Conservation (phyloP, 2,888 invertebrate species). For the Diadromus collaris region DNA sequence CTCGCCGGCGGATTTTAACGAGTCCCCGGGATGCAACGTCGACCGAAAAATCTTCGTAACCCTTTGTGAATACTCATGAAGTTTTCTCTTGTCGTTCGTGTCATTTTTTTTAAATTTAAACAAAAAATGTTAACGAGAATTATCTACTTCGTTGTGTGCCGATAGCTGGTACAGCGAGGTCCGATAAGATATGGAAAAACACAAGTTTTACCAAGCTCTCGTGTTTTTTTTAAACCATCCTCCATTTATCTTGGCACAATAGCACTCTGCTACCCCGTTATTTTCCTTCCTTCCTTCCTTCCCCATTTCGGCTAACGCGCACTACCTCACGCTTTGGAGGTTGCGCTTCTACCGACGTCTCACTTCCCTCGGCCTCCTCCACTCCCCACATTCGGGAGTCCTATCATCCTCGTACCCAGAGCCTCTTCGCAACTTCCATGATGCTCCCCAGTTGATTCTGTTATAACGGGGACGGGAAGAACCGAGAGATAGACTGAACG, state of each 20-base stretch:
- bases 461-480: slow-evolving; percentile 38
- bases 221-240: slow-evolving; percentile 68
- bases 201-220: background rate
- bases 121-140: slow-evolving; percentile 24
- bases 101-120: slow-evolving; percentile 23
- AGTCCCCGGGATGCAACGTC: slow-evolving; percentile 32
- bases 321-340: background rate
- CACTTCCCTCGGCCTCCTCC: background rate
- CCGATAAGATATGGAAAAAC: background rate
- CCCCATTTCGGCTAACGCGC: slow-evolving; percentile 2
- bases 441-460: slow-evolving; percentile 24
- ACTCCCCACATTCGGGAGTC: background rate
- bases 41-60: slow-evolving; percentile 40
- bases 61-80: slow-evolving; percentile 46
- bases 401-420: background rate
- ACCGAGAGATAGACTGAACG: slow-evolving; percentile 27
- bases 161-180: background rate
- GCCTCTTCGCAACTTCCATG: slow-evolving; percentile 18
- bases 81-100: slow-evolving; percentile 31
- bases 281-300: slow-evolving; percentile 52
- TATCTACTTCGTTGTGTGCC: slow-evolving; percentile 11
- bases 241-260: slow-evolving; percentile 68
- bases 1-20: slow-evolving; percentile 39
- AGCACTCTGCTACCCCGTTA: slow-evolving; percentile 66
- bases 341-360: slow-evolving; percentile 10